Percentiles rank a stretch among this genome's conserved stretches.
Evolutionary conservation across 2,797 vertebrate genomes (phyloP).

Genomic region (Merluccius polli): DNA sequence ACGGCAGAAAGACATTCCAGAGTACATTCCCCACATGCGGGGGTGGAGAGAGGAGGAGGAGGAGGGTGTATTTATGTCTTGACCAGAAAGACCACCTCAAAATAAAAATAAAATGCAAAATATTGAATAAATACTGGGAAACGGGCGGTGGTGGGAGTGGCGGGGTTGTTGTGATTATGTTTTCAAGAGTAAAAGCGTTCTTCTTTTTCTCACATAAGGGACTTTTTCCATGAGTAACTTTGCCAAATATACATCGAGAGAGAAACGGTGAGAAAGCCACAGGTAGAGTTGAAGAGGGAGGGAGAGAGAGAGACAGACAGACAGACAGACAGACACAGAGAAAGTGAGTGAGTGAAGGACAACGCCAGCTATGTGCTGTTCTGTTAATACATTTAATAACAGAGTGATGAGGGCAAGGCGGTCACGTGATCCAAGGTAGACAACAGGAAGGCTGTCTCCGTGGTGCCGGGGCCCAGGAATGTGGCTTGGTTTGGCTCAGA

Average conservation of each 20-base stretch:
- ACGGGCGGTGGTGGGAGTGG: neutral
- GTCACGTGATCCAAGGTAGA: constrained; percentile 51
- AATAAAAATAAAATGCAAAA: neutral
- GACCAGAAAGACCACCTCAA: constrained; percentile 32
- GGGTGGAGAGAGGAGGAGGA: constrained; percentile 47
- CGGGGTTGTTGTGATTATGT: neutral
- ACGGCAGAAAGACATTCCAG: constrained; percentile 60
- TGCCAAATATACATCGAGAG: too few relatives aligned
- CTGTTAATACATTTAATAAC: constrained; percentile 59
- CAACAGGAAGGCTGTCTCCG: constrained; percentile 60
- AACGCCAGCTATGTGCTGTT: constrained; percentile 15
- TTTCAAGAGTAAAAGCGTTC: neutral
- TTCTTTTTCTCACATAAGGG: too few relatives aligned
- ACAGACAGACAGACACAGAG: neutral
- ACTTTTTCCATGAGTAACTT: too few relatives aligned
- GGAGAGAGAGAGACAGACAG: neutral
- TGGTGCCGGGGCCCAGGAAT: constrained; percentile 43
- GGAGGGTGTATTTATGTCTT: constrained; percentile 64
- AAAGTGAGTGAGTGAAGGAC: constrained; percentile 8
- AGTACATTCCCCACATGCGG: constrained; percentile 62
- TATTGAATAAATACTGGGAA: neutral
- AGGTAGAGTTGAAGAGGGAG: too few relatives aligned
- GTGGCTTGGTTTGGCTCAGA: constrained; percentile 17
- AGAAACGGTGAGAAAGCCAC: too few relatives aligned
- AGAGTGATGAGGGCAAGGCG: constrained; percentile 49